These are phyloP conservation scores for Rhinatrema bivittatum DNA, from an alignment of 2,797 vertebrate species.

Conservation along the genomic window DNA sequence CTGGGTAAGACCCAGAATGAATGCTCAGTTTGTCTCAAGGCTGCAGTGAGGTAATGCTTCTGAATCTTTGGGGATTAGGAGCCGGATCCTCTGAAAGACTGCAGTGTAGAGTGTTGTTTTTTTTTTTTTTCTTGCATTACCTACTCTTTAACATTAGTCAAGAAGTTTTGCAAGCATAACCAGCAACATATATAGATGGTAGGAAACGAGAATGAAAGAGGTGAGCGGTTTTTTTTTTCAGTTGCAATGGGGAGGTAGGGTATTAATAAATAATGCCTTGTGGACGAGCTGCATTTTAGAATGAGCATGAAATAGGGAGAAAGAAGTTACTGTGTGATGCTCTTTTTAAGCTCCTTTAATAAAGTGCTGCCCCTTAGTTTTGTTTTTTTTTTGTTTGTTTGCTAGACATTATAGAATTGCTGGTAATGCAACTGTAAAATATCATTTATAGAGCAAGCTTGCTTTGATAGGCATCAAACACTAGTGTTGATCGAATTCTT, in stretches of 20 bases:
- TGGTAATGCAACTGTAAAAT: too few species aligned
- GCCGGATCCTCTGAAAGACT: slow-evolving; percentile 53
- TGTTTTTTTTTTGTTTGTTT: too few species aligned
- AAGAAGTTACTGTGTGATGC: background rate
- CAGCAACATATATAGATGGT: slow-evolving; percentile 7
- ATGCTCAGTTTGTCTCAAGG: slow-evolving; percentile 77
- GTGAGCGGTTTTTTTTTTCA: slow-evolving; percentile 16
- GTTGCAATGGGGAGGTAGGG: slow-evolving; percentile 4
- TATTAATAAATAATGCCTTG: background rate
- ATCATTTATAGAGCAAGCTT: too few species aligned
- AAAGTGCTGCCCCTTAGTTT: too few species aligned
- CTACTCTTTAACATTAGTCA: slow-evolving; percentile 23
- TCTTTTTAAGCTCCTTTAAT: background rate
- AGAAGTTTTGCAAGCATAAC: slow-evolving; percentile 27
- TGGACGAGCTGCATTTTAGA: background rate
- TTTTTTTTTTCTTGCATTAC: slow-evolving; percentile 42
- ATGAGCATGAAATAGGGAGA: background rate
- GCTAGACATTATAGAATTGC: too few species aligned
- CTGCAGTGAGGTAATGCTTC: slow-evolving; percentile 64
- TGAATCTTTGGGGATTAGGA: slow-evolving; percentile 60
- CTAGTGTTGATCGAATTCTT: too few species aligned
- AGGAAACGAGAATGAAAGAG: slow-evolving; percentile 5
- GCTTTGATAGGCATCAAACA: too few species aligned
- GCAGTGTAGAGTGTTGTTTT: slow-evolving; percentile 52
- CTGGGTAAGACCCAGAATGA: slow-evolving; percentile 82